Evolutionary conservation across 2,113 vertebrate species (phyloP).

Genomic region (Tachycineta bicolor): DNA sequence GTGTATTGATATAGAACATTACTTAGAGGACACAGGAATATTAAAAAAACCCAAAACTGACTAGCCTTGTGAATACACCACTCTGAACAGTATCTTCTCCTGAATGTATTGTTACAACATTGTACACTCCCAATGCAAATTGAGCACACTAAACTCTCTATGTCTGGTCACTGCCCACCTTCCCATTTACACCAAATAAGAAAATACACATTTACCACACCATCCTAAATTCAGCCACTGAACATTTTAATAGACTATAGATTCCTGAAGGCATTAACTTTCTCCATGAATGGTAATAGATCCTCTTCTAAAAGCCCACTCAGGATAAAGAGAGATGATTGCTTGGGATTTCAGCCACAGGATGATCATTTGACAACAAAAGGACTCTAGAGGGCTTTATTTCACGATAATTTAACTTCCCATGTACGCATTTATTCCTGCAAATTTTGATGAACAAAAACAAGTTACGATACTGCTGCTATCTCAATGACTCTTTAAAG

Average conservation of each 20-base stretch:
- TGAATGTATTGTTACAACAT: background rate
- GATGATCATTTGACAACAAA: background rate
- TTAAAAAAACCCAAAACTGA: background rate
- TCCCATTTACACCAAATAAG: background rate
- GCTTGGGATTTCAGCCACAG: background rate
- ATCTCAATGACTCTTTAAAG: background rate
- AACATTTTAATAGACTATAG: background rate
- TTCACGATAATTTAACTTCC: background rate
- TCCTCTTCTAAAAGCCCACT: background rate
- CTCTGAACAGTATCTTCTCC: background rate
- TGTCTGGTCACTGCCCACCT: background rate
- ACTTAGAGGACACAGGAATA: background rate
- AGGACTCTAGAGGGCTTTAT: background rate
- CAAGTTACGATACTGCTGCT: rapidly evolving
- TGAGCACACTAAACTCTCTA: background rate
- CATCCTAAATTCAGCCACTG: background rate
- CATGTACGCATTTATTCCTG: background rate
- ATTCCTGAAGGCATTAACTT: background rate
- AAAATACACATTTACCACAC: background rate
- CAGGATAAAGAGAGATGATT: background rate
- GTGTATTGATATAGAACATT: background rate
- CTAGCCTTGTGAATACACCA: background rate
- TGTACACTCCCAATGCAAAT: background rate
- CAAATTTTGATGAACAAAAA: background rate
- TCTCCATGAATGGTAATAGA: background rate